A percentile compares a stretch with the other conserved stretches of the same genome.
Conservation (phyloP, 2,888 invertebrate species). For the Troides oblongomaculatus region DNA sequence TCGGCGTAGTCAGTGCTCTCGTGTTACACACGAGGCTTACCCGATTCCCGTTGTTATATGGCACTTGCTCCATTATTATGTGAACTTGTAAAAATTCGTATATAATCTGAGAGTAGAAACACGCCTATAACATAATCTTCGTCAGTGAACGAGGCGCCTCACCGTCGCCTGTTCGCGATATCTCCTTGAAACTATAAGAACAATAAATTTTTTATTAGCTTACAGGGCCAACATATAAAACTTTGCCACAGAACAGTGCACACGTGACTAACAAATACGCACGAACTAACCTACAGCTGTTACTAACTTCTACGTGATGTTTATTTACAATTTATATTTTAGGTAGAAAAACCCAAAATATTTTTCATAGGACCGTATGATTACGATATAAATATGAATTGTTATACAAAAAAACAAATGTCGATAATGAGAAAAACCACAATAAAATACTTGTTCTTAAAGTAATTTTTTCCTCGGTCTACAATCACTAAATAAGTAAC, state of each 20-base stretch:
- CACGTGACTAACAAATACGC: conserved; percentile 39
- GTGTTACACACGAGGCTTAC: conserved; percentile 63
- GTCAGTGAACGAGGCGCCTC: conserved; percentile 42
- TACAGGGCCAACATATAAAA: conserved; percentile 46
- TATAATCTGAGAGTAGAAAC: conserved; percentile 54
- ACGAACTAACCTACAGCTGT: conserved; percentile 3
- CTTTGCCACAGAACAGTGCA: conserved; percentile 54
- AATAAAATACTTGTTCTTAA: no score
- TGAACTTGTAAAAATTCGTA: conserved; percentile 46
- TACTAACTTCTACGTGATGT: conserved; percentile 10
- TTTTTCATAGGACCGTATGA: background rate
- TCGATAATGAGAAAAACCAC: no score
- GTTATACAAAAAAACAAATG: no score
- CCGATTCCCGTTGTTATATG: conserved; percentile 59
- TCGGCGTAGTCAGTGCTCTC: conserved; percentile 46
- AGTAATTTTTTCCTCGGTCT: no score
- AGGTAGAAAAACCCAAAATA: background rate
- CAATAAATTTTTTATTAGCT: conserved; percentile 63
- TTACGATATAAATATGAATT: background rate
- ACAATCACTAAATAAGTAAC: no score
- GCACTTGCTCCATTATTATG: conserved; percentile 57
- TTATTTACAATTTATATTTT: conserved; percentile 2
- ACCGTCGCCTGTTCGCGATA: conserved; percentile 62
- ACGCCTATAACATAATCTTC: conserved; percentile 68
- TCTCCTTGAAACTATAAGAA: conserved; percentile 77